Evolutionary conservation across 53 echinoderm and acorn worm genomes (phyloP).

Genomic region (Zoroaster sp.): DNA sequence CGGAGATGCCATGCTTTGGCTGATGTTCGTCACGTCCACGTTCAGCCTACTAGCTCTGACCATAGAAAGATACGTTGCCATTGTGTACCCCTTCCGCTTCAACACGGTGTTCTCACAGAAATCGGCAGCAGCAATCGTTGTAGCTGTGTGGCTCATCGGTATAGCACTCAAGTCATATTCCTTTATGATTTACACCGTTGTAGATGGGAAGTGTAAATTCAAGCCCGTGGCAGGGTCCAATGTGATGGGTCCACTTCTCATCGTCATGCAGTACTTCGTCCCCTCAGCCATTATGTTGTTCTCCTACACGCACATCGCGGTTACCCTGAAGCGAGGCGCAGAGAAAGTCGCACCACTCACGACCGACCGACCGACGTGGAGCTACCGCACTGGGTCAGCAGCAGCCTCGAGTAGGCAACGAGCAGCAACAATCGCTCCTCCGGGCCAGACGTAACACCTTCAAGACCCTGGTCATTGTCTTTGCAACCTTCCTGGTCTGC

Average conservation of each 20-base stretch:
- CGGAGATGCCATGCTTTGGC: conserved; percentile 37
- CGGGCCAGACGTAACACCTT: conserved; percentile 48
- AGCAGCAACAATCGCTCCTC: conserved; percentile 14
- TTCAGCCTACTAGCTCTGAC: conserved; percentile 45
- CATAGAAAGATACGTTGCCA: conserved; percentile 37
- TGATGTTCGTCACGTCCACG: conserved; percentile 50
- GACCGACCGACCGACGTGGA: neutral
- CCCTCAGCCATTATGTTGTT: conserved; percentile 24
- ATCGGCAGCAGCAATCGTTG: neutral
- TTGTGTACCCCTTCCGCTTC: conserved; percentile 60
- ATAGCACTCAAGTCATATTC: conserved; percentile 24
- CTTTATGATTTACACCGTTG: neutral
- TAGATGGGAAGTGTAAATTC: conserved; percentile 34
- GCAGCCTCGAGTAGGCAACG: neutral
- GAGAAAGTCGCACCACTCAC: neutral
- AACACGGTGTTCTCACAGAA: conserved; percentile 8
- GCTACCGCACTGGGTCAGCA: too few relatives aligned
- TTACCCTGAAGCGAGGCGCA: conserved; percentile 20
- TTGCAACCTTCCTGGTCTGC: conserved; percentile 23
- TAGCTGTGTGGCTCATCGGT: conserved; percentile 1
- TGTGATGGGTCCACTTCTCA: conserved; percentile 27
- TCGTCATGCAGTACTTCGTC: conserved; percentile 35
- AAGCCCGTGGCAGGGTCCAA: neutral
- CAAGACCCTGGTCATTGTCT: conserved; percentile 42
- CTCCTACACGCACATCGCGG: conserved; percentile 5